phyloP scores from a whole-genome alignment of 2,797 vertebrate genomes.

The Anguilla anguilla region DNA sequence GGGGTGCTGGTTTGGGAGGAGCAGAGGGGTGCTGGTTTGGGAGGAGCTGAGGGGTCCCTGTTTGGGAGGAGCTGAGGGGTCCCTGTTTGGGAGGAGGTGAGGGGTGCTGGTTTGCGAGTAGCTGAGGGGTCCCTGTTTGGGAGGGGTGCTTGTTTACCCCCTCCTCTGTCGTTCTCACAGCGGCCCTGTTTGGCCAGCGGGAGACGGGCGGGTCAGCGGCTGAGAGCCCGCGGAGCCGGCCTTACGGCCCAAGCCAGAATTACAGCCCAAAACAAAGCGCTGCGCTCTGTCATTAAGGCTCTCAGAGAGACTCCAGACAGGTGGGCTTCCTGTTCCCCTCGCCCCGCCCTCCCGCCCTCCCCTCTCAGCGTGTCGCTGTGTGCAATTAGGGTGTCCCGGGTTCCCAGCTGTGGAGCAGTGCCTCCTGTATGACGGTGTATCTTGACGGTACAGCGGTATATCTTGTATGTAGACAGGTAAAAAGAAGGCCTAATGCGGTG shows the following conservation, averaged over 20 bases:
- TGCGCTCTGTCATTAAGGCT: conserved; percentile 50
- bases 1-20: too few relatives aligned
- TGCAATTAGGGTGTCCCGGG: background rate
- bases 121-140: conserved; percentile 27
- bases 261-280: conserved; percentile 47
- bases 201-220: conserved; percentile 47
- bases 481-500: background rate
- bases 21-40: too few relatives aligned
- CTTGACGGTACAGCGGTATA: too few relatives aligned
- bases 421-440: background rate
- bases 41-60: too few relatives aligned
- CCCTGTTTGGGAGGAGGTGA: too few relatives aligned
- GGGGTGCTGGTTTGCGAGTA: too few relatives aligned
- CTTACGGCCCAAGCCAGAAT: conserved; percentile 54
- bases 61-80: background rate
- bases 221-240: conserved; percentile 48
- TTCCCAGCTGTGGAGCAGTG: background rate
- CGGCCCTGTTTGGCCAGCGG: conserved; percentile 57
- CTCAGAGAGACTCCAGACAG: conserved; percentile 37
- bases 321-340: conserved; percentile 22
- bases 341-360: conserved; percentile 32
- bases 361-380: background rate
- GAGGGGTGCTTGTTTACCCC: conserved; percentile 28
- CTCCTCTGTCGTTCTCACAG: conserved; percentile 60
- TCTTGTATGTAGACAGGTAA: background rate